A percentile compares a stretch with the other conserved stretches of the same genome.
phyloP scores from a whole-genome alignment of 2,888 invertebrate genomes.

The Entomobrya proxima region DNA sequence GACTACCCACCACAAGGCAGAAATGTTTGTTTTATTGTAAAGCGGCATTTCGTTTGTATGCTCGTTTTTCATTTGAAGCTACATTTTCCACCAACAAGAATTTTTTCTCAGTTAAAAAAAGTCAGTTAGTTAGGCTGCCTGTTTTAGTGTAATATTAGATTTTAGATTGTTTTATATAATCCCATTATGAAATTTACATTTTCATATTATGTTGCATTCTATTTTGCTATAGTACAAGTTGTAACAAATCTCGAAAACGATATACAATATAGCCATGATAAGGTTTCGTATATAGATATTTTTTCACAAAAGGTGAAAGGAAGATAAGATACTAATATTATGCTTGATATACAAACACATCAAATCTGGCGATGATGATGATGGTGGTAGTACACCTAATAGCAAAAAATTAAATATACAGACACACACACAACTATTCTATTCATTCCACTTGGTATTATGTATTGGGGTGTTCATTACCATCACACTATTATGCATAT shows the following conservation, averaged over 20 bases:
- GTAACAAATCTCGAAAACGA: too few relatives aligned
- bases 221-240: neutral
- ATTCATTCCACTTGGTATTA: conserved; percentile 17
- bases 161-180: conserved; percentile 34
- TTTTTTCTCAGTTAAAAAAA: neutral
- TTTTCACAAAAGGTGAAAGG: conserved; percentile 22
- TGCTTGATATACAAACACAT: conserved; percentile 22
- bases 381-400: conserved; percentile 26
- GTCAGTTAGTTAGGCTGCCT: conserved; percentile 6
- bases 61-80: conserved; percentile 1
- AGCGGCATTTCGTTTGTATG: conserved; percentile 1
- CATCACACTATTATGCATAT: conserved; percentile 28
- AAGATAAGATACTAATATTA: conserved; percentile 31
- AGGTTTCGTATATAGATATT: neutral
- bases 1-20: conserved; percentile 21
- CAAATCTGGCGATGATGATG: neutral
- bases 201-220: neutral
- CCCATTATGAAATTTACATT: conserved; percentile 16
- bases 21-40: too few relatives aligned
- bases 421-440: conserved; percentile 24
- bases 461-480: conserved; percentile 25
- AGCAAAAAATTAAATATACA: conserved; percentile 32
- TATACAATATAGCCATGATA: too few relatives aligned
- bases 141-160: conserved; percentile 33
- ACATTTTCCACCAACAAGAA: conserved; percentile 6